Conservation (phyloP, 2,888 invertebrate genomes). For the Nephrotoma flavescens region DNA sequence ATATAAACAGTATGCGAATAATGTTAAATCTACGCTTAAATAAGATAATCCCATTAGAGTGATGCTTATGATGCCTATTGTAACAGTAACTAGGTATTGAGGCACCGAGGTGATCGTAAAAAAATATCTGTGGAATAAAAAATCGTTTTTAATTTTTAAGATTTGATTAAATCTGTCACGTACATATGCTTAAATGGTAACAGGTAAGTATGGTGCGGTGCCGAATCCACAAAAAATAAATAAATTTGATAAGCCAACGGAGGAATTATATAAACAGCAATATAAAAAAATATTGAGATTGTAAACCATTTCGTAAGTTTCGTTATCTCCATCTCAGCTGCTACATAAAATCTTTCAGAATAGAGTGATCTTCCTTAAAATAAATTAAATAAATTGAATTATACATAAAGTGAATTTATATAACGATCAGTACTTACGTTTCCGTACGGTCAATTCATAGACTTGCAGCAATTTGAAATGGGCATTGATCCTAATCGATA, state of each 20-base stretch:
- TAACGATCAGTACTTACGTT: background rate
- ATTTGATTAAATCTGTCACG: background rate
- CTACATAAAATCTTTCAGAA: background rate
- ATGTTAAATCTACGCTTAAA: background rate
- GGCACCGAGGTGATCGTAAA: background rate
- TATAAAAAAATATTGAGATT: background rate
- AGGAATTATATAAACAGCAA: background rate
- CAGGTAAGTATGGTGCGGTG: background rate
- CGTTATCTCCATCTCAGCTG: background rate
- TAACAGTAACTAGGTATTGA: background rate
- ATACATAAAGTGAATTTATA: no score
- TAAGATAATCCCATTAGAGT: background rate
- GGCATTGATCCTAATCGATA: background rate
- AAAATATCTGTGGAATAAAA: background rate
- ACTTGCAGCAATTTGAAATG: background rate
- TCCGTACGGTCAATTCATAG: background rate
- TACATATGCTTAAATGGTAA: background rate
- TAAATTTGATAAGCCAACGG: background rate
- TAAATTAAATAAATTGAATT: background rate
- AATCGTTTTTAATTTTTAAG: background rate
- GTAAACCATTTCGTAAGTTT: background rate
- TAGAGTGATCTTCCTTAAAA: background rate
- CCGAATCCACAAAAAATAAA: background rate
- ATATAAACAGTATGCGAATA: background rate
- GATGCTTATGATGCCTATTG: background rate